Base-by-base conservation (phyloP, 1,140 invertebrate genomes). In the Heliconius himera region DNA sequence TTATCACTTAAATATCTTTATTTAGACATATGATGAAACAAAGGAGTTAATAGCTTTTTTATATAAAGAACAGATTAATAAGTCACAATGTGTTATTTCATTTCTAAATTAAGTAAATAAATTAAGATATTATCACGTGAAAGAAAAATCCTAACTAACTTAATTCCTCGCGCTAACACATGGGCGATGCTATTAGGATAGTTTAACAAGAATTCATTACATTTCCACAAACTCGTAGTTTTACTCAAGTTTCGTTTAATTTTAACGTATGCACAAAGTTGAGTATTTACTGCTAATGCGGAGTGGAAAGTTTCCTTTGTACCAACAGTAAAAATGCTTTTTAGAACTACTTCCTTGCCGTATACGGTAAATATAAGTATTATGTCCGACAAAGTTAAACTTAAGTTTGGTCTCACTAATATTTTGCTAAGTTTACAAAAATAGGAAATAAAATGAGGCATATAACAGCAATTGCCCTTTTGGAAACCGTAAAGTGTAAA, bases 231-330 rank as follows among this genome's bases (percentile, higher is more conserved):
- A 38, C 33, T 76, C 60, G 6, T 22, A 36, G 75, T 70, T 49
- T 11, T 54, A 20, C 60, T 76, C 66, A 76, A 76, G 75, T 76
- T 76, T 54, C 29, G 38, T 26, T 77, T 77, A 71, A 54, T 77
- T 77, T 77, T 72, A 77, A 77, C 76, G 76, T 71, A 77, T 77
- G 76, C 60, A 77, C 76, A 46, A 72, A 77, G 38, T 77, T 77
- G 66, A 77, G 33, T 77, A 77, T 77, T 77, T 77, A 77, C 76
- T 77, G 76, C 76, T 77, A 77, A 77, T 77, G 76, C 76, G 76
- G 22, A 77, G 76, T 77, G 70, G 76, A 54, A 77, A 77, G 76
- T 77, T 77, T 77, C 22, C 56, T 72, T 72, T 46, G 66, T 72
- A 72, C 74, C 18, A 41, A 29, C 22, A 13, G 20, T 22, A 77